Evolutionary conservation across 1,140 invertebrate genomes (phyloP).

Genomic region (Drosophila yakuba): DNA sequence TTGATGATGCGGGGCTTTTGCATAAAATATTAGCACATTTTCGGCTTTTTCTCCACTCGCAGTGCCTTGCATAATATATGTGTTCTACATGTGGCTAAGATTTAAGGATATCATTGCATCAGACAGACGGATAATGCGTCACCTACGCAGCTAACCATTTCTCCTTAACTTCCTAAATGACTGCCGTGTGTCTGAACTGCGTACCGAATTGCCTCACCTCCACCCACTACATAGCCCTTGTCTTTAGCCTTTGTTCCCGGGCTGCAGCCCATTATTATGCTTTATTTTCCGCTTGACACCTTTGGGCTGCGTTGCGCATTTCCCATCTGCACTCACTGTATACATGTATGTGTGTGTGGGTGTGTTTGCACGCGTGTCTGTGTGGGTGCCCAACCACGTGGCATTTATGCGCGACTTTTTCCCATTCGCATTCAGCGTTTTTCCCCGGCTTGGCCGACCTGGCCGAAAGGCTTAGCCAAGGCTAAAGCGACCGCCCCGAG

Average conservation of each 20-base stretch:
- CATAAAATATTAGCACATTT: conserved; percentile 65
- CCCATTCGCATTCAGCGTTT: conserved; percentile 40
- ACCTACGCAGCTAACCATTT: conserved; percentile 18
- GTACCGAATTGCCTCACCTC: background rate
- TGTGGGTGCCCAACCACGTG: conserved; percentile 29
- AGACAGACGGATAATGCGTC: conserved; percentile 32
- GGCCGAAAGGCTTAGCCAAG: conserved; percentile 38
- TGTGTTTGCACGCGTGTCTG: background rate
- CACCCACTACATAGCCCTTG: background rate
- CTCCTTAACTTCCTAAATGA: conserved; percentile 1
- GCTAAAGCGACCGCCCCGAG: conserved; percentile 26
- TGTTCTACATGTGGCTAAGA: conserved; percentile 5
- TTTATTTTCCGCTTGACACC: conserved; percentile 82
- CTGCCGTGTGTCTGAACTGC: conserved; percentile 28
- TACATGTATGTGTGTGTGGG: background rate
- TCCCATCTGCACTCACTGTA: conserved; percentile 61
- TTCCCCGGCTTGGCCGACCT: conserved; percentile 33
- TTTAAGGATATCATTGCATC: conserved; percentile 8
- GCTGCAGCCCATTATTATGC: conserved; percentile 66
- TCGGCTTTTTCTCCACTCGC: conserved; percentile 11
- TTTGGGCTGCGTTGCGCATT: conserved; percentile 78
- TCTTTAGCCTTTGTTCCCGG: conserved; percentile 33
- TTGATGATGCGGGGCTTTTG: conserved; percentile 47
- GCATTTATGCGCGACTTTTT: conserved; percentile 47
- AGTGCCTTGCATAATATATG: background rate